A percentile compares a stretch with the other conserved stretches of the same genome.
Evolutionary conservation across 2,888 invertebrate species (phyloP).

Genomic region (Helicoverpa assulta): DNA sequence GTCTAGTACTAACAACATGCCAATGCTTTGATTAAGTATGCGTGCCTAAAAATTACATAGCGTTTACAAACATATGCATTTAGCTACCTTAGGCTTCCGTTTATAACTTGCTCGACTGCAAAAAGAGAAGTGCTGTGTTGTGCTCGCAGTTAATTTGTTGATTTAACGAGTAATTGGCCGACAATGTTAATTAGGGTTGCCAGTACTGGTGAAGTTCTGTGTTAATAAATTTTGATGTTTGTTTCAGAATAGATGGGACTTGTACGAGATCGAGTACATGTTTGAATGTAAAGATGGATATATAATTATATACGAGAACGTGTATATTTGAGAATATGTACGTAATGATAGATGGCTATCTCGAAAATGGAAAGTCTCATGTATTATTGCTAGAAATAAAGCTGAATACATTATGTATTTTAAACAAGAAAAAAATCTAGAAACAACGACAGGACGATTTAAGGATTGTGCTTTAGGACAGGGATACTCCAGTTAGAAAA

Average conservation of each 20-base stretch:
- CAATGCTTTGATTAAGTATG: conserved; percentile 49
- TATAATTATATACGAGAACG: too few relatives aligned
- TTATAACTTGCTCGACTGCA: conserved; percentile 64
- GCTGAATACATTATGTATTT: too few relatives aligned
- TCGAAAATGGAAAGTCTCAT: too few relatives aligned
- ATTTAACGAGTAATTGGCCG: conserved; percentile 82
- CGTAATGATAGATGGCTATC: too few relatives aligned
- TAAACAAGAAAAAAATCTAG: too few relatives aligned
- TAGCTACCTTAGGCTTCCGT: conserved; percentile 59
- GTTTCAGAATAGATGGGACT: not conserved
- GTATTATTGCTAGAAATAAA: too few relatives aligned
- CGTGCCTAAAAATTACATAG: conserved; percentile 62
- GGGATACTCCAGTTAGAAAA: too few relatives aligned
- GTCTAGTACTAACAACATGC: not conserved
- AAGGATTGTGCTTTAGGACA: too few relatives aligned
- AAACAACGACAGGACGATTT: too few relatives aligned
- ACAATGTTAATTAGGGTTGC: conserved; percentile 83
- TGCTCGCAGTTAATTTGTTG: conserved; percentile 81
- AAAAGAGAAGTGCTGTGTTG: conserved; percentile 79
- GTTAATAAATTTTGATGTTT: not conserved
- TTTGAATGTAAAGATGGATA: too few relatives aligned
- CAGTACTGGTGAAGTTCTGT: conserved; percentile 12
- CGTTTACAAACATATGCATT: conserved; percentile 61
- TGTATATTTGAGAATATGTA: too few relatives aligned
- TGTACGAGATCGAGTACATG: too few relatives aligned